Evolutionary conservation across 1,140 invertebrate genomes (phyloP).

Genomic region (Brachionus rubens): DNA sequence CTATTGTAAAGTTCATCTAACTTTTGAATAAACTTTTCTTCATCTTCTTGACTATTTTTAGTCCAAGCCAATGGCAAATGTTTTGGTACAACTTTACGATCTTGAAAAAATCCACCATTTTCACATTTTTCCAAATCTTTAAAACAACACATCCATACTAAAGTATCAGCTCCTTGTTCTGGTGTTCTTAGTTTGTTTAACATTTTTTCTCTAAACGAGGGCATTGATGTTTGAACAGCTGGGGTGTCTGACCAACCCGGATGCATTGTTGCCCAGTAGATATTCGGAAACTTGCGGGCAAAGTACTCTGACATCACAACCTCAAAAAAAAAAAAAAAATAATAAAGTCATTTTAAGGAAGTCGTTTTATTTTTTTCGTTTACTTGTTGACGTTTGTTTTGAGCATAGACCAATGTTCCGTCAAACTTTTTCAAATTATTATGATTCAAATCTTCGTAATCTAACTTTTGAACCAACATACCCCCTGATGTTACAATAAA

Average conservation of each 20-base stretch:
- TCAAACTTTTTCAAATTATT: slow-evolving; percentile 60
- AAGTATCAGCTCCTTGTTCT: slow-evolving; percentile 63
- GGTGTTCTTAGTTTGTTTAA: slow-evolving; percentile 59
- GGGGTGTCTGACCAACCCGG: slow-evolving; percentile 64
- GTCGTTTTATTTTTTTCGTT: neutral
- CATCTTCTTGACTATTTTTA: slow-evolving; percentile 51
- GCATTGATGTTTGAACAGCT: slow-evolving; percentile 61
- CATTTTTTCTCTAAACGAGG: slow-evolving; percentile 62
- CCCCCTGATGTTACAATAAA: slow-evolving; percentile 63
- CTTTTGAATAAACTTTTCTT: slow-evolving; percentile 50
- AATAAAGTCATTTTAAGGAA: too few relatives aligned
- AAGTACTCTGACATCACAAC: slow-evolving; percentile 62
- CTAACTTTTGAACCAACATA: slow-evolving; percentile 62
- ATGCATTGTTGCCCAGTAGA: slow-evolving; percentile 63
- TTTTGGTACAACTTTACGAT: slow-evolving; percentile 53
- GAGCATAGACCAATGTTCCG: slow-evolving; percentile 63
- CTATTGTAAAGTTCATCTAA: slow-evolving; percentile 51
- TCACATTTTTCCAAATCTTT: slow-evolving; percentile 50
- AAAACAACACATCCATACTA: slow-evolving; percentile 61
- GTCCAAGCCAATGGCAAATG: slow-evolving; percentile 58
- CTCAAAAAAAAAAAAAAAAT: neutral
- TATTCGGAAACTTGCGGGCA: slow-evolving; percentile 58
- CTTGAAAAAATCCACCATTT: slow-evolving; percentile 63
- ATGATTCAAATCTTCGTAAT: slow-evolving; percentile 61
- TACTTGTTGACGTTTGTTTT: slow-evolving; percentile 63